Conservation (phyloP, 2,797 vertebrate species). For the Spinus olivaceus region DNA sequence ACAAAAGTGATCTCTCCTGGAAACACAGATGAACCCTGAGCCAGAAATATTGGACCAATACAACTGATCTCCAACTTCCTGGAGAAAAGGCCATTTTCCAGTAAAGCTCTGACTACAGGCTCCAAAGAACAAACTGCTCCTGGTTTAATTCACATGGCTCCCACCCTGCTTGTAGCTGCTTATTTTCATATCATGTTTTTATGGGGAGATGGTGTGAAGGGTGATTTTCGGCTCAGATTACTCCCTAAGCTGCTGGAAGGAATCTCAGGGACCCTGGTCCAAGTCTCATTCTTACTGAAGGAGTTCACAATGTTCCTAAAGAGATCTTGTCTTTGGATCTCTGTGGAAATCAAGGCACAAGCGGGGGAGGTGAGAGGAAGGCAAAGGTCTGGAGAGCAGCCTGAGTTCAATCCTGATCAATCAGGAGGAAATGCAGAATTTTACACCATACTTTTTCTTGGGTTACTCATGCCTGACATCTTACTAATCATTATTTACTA, state of each 20-base stretch:
- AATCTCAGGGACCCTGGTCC: background rate
- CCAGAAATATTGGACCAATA: background rate
- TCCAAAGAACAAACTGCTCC: background rate
- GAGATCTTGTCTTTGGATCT: background rate
- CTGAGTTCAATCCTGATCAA: background rate
- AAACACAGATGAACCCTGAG: background rate
- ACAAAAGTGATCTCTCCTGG: background rate
- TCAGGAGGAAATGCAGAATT: background rate
- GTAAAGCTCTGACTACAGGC: background rate
- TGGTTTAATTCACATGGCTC: background rate
- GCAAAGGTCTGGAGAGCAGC: fast-evolving
- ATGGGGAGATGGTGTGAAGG: background rate
- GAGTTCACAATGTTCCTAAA: background rate
- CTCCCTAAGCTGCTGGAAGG: background rate
- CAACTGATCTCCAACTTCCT: background rate
- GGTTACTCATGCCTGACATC: background rate
- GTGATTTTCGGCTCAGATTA: background rate
- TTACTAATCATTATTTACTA: background rate
- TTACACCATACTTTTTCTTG: background rate
- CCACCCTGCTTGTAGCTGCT: background rate
- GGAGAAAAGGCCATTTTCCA: background rate
- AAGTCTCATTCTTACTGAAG: background rate
- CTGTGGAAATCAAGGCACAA: background rate
- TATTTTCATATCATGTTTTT: background rate
- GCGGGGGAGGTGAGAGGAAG: background rate